phyloP scores from a whole-genome alignment of 2,888 invertebrate species.

The Disparrhopalites patrizii region DNA sequence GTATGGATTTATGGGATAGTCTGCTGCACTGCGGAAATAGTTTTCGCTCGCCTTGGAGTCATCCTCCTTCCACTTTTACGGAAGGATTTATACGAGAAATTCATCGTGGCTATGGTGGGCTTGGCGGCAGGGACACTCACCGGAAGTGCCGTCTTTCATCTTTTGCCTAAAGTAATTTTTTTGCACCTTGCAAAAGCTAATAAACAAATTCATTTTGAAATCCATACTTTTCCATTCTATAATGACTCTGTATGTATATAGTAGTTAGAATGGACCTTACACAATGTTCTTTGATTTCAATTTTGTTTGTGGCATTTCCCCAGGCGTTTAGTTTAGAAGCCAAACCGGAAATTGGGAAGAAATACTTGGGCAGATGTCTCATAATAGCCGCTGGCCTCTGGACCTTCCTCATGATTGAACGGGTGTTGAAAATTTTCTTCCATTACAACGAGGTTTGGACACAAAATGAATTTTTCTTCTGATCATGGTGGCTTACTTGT shows the following conservation, averaged over 20 bases:
- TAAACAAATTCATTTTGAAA: too few relatives aligned
- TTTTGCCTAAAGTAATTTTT: conserved; percentile 18
- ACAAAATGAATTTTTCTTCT: too few relatives aligned
- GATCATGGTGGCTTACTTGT: neutral
- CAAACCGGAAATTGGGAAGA: conserved; percentile 4
- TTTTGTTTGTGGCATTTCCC: neutral
- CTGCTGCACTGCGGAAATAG: conserved; percentile 12
- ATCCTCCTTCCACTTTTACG: conserved; percentile 11
- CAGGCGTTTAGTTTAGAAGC: conserved; percentile 25
- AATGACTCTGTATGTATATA: too few relatives aligned
- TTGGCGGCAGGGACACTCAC: conserved; percentile 24
- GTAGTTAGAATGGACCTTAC: too few relatives aligned
- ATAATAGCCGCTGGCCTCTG: conserved; percentile 58
- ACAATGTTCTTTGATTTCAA: neutral
- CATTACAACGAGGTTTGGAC: conserved; percentile 50
- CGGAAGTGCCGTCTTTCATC: conserved; percentile 22
- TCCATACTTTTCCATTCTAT: neutral
- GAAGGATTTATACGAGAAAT: conserved; percentile 20
- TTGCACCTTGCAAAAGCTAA: too few relatives aligned
- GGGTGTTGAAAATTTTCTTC: conserved; percentile 56
- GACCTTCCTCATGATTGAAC: conserved; percentile 59
- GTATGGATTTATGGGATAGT: conserved; percentile 20
- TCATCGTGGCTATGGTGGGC: conserved; percentile 20
- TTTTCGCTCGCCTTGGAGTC: conserved; percentile 18
- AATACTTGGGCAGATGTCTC: conserved; percentile 51